Percentiles rank a stretch among this genome's conserved stretches.
These are phyloP conservation scores for Cyanoramphus novaezelandiae DNA, from an alignment of 2,113 vertebrate species.

Conservation along the genomic window DNA sequence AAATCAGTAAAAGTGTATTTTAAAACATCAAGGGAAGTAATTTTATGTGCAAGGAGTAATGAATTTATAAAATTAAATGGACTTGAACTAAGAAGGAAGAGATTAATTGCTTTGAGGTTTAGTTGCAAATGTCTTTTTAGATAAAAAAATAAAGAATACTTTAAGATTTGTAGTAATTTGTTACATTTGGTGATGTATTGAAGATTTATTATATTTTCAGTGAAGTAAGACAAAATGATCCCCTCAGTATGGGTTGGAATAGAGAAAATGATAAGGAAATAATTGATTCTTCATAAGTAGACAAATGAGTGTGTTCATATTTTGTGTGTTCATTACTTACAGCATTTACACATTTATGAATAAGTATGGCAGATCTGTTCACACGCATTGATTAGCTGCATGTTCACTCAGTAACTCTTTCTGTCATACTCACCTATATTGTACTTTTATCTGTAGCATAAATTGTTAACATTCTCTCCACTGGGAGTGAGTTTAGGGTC, in stretches of 20 bases:
- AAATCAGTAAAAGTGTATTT: neutral
- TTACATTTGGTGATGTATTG: constrained; percentile 55
- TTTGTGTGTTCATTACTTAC: constrained; percentile 73
- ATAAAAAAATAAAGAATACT: constrained; percentile 12
- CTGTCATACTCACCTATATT: constrained; percentile 53
- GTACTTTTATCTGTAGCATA: neutral
- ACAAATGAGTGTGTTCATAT: constrained; percentile 65
- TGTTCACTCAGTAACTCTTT: constrained; percentile 49
- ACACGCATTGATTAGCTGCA: constrained; percentile 43
- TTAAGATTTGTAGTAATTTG: constrained; percentile 49
- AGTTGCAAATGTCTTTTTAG: neutral
- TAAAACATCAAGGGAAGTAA: neutral
- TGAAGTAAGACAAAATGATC: constrained; percentile 66
- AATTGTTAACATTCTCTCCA: neutral
- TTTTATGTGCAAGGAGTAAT: neutral
- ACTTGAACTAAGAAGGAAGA: neutral
- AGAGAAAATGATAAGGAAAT: constrained; percentile 60
- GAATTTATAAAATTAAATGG: constrained; percentile 20
- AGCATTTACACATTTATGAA: constrained; percentile 65
- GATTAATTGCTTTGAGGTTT: neutral
- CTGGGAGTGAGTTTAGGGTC: neutral
- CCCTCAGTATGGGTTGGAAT: constrained; percentile 11
- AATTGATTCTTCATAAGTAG: constrained; percentile 68
- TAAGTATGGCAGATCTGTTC: constrained; percentile 55
- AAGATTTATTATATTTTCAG: constrained; percentile 66